These are phyloP conservation scores for Aurelia sp. DNA, from an alignment of 30 jellyfish, hydroid and myxozoan genomes.

Conservation along the genomic window DNA sequence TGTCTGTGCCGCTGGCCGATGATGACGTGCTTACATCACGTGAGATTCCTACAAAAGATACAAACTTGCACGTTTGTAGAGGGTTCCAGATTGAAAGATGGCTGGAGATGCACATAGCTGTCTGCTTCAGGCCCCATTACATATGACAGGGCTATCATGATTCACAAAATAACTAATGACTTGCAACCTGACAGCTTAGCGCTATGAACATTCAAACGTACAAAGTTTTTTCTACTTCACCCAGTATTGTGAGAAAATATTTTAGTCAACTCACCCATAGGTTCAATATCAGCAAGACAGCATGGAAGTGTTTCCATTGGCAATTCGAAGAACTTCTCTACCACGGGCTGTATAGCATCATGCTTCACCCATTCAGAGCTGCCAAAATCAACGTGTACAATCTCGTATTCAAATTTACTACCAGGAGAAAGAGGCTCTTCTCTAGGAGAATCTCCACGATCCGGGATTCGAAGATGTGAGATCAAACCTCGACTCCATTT, in stretches of 20 bases:
- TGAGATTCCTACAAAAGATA: slow-evolving; percentile 17
- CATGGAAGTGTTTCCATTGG: slow-evolving; percentile 95
- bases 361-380: slow-evolving; percentile 80
- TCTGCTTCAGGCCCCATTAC: no score
- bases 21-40: slow-evolving; percentile 47
- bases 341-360: slow-evolving; percentile 74
- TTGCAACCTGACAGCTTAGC: no score
- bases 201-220: no score
- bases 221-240: no score
- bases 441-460: slow-evolving; percentile 11
- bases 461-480: slow-evolving; percentile 27
- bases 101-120: no score
- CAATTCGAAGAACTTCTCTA: slow-evolving; percentile 79
- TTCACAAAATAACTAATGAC: no score
- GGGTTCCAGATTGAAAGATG: no score
- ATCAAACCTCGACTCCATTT: slow-evolving; percentile 90
- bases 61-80: no score
- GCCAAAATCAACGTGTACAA: slow-evolving; percentile 93
- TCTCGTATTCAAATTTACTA: slow-evolving; percentile 47
- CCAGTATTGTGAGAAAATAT: no score
- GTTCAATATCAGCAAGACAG: slow-evolving; percentile 88
- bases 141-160: no score
- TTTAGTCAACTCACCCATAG: slow-evolving; percentile 47
- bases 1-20: slow-evolving; percentile 13
- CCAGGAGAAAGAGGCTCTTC: slow-evolving; percentile 15